Base-by-base conservation (phyloP, 2,113 vertebrate species). In the Amazona guildingii region DNA sequence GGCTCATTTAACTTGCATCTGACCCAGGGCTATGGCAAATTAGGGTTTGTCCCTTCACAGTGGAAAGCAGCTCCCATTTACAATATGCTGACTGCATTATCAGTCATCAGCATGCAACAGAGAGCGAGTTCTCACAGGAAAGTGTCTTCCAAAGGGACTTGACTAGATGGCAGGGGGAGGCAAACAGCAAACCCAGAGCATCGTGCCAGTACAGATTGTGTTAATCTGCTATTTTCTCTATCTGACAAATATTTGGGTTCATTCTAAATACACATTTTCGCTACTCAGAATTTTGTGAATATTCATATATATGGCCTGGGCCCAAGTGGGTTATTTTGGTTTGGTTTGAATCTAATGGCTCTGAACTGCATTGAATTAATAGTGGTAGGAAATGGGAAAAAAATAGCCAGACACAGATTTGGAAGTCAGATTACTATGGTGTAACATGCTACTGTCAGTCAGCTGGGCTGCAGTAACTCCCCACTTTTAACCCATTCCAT, bases 21-120 rank as follows among this genome's bases (percentile, higher is more conserved):
- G 88, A 95, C 96, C 83, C 81, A 51, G 46, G 83, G 94, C 91
- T 82, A 82, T 46, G 62, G 88, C 69, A 92, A 93, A 94, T 92
- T 70, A 74, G 93, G 92, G 85, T 90, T 82, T 94, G 52, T 89
- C 88, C 69, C 90, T 93, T 93, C 51, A 19, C 79, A 62, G 69
- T 61, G 77, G 80, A 89, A 89, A 96, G 69, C 90, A 82, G 73
- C 77, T 94, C 69, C 83, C 48, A 27, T 72, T 94, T 96, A 43
- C 66, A 82, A 59, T 88, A 69, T 64, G 66, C 83, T 80, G 89
- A 44, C 66, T 86, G 79, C 73, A 62, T 94, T 79, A 73, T 68
- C 59, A 66, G 77, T 79, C 78, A 92, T 89, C 89, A 87, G 70
- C 74, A 89, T 82, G 81, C 83, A 67, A n/a, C 19, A 21, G 70